Evolutionary conservation across 2,113 vertebrate species (phyloP).

Genomic region (Lipophrys pholis): DNA sequence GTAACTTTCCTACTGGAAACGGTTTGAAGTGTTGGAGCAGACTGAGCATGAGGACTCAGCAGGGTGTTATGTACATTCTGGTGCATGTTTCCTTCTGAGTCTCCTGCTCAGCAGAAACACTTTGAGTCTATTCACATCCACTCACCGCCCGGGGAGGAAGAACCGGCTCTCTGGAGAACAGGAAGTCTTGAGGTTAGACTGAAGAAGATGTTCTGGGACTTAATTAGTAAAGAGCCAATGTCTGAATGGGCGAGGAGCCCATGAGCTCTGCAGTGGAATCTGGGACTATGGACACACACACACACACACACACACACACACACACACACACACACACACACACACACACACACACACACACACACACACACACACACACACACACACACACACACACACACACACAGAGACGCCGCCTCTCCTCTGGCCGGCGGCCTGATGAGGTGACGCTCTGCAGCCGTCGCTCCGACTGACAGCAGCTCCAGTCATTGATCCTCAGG

Average conservation of each 20-base stretch:
- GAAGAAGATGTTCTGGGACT: constrained; percentile 72
- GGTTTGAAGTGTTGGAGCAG: too few species aligned
- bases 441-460: not conserved
- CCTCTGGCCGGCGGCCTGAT: too few species aligned
- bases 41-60: too few species aligned
- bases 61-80: too few species aligned
- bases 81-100: too few species aligned
- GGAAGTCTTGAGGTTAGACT: constrained; percentile 67
- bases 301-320: not conserved
- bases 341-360: too few species aligned
- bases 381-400: too few species aligned
- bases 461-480: not conserved
- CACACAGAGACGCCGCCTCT: too few species aligned
- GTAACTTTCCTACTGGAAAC: too few species aligned
- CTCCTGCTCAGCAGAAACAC: not conserved
- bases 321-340: too few species aligned
- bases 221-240: constrained; percentile 74
- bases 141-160: constrained; percentile 9
- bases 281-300: constrained; percentile 51
- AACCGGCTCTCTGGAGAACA: constrained; percentile 58
- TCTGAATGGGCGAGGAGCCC: constrained; percentile 60
- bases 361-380: too few species aligned
- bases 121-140: too few species aligned
- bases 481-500: not conserved
- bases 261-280: constrained; percentile 69